Conservation (phyloP, 2,113 vertebrate species). For the Scomber scombrus region DNA sequence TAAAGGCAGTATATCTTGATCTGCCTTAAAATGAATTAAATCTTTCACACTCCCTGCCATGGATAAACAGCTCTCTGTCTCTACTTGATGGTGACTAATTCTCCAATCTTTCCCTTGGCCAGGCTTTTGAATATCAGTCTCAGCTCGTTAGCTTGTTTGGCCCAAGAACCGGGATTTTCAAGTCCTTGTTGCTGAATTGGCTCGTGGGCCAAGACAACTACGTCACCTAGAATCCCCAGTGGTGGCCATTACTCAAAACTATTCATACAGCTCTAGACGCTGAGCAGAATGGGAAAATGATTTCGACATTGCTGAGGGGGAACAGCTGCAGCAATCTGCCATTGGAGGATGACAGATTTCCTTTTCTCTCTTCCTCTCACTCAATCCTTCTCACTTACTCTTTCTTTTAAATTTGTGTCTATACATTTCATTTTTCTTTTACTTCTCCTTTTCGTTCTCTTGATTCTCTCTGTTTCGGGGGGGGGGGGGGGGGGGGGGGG, state of each 20-base stretch:
- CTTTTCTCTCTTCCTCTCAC: constrained; percentile 21
- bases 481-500: too few relatives aligned
- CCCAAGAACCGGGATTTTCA: constrained; percentile 52
- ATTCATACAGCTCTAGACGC: constrained; percentile 41
- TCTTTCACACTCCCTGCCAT: constrained; percentile 29
- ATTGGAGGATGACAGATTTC: constrained; percentile 63
- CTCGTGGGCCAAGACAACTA: constrained; percentile 58
- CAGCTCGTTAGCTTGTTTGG: constrained; percentile 66
- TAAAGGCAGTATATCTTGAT: constrained; percentile 18
- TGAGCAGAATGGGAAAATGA: constrained; percentile 59
- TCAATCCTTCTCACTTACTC: constrained; percentile 4
- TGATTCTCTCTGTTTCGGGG: neutral
- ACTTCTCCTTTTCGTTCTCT: constrained; percentile 12
- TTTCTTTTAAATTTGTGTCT: constrained; percentile 14
- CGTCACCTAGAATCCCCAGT: constrained; percentile 75
- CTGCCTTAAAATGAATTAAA: constrained; percentile 13
- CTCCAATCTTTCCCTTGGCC: constrained; percentile 58
- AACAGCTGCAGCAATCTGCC: constrained; percentile 74
- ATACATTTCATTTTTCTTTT: neutral
- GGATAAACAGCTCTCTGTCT: constrained; percentile 54
- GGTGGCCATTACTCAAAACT: constrained; percentile 71
- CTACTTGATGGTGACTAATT: constrained; percentile 48
- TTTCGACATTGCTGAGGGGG: constrained; percentile 69
- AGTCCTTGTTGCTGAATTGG: constrained; percentile 60
- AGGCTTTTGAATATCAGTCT: constrained; percentile 46